phyloP scores from a whole-genome alignment of 2,797 vertebrate genomes.

The Gallinago solitaria region DNA sequence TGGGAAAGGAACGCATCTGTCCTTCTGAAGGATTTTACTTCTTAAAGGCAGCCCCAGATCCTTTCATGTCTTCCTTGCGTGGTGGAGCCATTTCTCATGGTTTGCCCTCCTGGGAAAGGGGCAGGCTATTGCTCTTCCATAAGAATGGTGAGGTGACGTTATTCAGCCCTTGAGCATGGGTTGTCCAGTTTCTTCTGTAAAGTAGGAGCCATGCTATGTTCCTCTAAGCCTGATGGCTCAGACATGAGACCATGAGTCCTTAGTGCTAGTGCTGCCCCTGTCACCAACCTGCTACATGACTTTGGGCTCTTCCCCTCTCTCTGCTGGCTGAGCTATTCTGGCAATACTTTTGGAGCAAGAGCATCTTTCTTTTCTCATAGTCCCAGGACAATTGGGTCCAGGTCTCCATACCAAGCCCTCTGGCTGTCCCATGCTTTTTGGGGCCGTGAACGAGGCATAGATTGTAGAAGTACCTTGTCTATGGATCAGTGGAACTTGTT shows the following conservation, averaged over 20 bases:
- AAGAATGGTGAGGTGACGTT: not conserved
- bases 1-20: not conserved
- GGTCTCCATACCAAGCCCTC: not conserved
- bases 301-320: not conserved
- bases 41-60: not conserved
- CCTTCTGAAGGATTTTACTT: not conserved
- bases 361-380: not conserved
- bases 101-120: not conserved
- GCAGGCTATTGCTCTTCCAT: not conserved
- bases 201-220: not conserved
- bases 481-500: not conserved
- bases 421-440: not conserved
- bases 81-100: not conserved
- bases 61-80: not conserved
- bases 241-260: not conserved
- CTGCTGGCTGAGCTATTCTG: not conserved
- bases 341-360: not conserved
- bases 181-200: not conserved
- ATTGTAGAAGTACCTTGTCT: not conserved
- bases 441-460: not conserved
- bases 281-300: not conserved
- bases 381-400: not conserved
- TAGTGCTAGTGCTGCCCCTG: not conserved
- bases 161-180: not conserved
- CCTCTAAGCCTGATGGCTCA: not conserved